Evolutionary conservation across 2,888 invertebrate species (phyloP).

Genomic region (Germaria angustata): DNA sequence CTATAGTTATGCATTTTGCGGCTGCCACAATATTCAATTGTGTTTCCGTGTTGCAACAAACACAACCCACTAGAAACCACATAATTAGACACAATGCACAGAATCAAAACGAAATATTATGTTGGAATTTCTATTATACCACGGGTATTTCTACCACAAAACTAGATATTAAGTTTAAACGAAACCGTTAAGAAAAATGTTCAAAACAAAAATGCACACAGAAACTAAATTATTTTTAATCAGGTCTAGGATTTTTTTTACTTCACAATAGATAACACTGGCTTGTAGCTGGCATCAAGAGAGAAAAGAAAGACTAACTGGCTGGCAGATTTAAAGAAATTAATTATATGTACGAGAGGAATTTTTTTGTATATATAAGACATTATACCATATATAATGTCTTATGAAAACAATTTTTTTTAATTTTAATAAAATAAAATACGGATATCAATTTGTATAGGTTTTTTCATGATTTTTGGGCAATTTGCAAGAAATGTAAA

Average conservation of each 20-base stretch:
- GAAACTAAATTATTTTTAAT: conserved; percentile 22
- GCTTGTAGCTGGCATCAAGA: not conserved
- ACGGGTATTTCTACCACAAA: conserved; percentile 16
- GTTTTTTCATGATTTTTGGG: no score
- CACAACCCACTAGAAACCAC: conserved; percentile 37
- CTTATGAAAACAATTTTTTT: no score
- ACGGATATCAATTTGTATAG: no score
- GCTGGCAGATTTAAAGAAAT: not conserved
- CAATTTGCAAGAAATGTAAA: no score
- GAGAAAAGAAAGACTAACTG: not conserved
- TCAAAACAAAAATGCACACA: conserved; percentile 16
- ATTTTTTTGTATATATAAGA: not conserved
- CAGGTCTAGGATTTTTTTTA: conserved; percentile 12
- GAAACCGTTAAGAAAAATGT: conserved; percentile 45
- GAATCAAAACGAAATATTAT: conserved; percentile 46
- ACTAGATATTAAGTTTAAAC: conserved; percentile 36
- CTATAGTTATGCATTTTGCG: conserved; percentile 27
- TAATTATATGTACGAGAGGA: not conserved
- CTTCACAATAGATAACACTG: not conserved
- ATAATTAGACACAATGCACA: conserved; percentile 50
- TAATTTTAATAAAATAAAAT: no score
- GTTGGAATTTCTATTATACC: conserved; percentile 45
- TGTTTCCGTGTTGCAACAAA: conserved; percentile 46
- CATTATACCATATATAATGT: no score
- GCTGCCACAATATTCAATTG: conserved; percentile 29